phyloP scores from a whole-genome alignment of 2,113 vertebrate species.

The Takifugu bimaculatus region DNA sequence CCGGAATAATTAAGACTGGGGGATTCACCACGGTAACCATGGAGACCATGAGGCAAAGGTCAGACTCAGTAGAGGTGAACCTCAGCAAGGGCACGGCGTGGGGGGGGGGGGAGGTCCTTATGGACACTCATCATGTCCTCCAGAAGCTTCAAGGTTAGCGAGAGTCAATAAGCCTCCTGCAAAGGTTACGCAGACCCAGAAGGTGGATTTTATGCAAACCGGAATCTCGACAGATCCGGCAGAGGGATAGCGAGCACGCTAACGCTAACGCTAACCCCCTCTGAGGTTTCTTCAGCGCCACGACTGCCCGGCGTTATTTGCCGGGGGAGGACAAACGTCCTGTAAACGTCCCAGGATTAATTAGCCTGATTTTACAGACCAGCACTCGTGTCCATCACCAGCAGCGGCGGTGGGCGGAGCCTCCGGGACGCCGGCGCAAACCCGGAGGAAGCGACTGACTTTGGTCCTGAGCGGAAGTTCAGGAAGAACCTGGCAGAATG shows the following conservation, averaged over 20 bases:
- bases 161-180: constrained; percentile 61
- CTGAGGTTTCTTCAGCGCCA: not conserved
- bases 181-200: constrained; percentile 66
- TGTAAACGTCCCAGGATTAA: constrained; percentile 37
- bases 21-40: constrained; percentile 60
- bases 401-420: not conserved
- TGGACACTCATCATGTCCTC: constrained; percentile 61
- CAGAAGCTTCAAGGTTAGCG: constrained; percentile 61
- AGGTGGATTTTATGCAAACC: constrained; percentile 58
- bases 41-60: constrained; percentile 64
- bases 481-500: no score
- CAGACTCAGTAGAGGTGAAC: constrained; percentile 42
- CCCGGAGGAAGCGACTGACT: not conserved
- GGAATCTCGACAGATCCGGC: constrained; percentile 35
- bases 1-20: no score
- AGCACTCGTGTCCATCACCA: not conserved
- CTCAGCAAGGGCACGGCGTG: constrained; percentile 40
- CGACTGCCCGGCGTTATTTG: not conserved
- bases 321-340: constrained; percentile 16
- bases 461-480: no score
- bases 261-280: no score
- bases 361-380: constrained; percentile 22
- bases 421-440: not conserved
- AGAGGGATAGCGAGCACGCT: not conserved
- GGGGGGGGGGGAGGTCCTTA: constrained; percentile 33